Conservation (phyloP, 2,113 vertebrate genomes). For the Nerophis ophidion region DNA sequence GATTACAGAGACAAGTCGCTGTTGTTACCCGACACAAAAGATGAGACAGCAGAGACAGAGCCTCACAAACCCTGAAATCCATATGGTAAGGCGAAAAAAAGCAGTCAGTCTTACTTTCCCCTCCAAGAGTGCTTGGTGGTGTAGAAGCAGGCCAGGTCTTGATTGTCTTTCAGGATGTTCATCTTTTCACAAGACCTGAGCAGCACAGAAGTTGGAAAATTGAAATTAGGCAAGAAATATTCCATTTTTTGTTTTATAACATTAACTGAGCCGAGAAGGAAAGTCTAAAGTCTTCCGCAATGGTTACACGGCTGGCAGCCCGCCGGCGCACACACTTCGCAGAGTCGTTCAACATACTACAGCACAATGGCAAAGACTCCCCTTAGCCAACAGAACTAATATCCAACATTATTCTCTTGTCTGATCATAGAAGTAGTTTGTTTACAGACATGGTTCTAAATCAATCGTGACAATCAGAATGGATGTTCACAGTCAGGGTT, state of each 20-base stretch:
- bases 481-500: background rate
- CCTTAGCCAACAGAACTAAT: constrained; percentile 8
- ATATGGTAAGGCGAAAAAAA: background rate
- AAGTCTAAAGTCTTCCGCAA: background rate
- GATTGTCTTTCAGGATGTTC: constrained; percentile 97
- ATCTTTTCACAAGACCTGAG: constrained; percentile 86
- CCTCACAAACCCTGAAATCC: background rate
- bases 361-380: constrained; percentile 20
- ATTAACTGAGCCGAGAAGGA: background rate
- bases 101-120: constrained; percentile 83
- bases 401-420: background rate
- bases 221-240: background rate
- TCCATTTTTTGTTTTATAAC: background rate
- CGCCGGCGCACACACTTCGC: constrained; percentile 42
- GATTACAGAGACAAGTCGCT: background rate
- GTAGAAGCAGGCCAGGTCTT: constrained; percentile 98
- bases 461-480: background rate
- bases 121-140: constrained; percentile 99
- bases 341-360: constrained; percentile 44
- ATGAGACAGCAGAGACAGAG: background rate
- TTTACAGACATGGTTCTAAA: background rate
- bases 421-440: background rate
- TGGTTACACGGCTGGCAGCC: background rate
- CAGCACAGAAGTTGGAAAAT: constrained; percentile 18
- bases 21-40: background rate